Evolutionary conservation across 2,797 vertebrate species (phyloP).

Genomic region (Coendou prehensilis): DNA sequence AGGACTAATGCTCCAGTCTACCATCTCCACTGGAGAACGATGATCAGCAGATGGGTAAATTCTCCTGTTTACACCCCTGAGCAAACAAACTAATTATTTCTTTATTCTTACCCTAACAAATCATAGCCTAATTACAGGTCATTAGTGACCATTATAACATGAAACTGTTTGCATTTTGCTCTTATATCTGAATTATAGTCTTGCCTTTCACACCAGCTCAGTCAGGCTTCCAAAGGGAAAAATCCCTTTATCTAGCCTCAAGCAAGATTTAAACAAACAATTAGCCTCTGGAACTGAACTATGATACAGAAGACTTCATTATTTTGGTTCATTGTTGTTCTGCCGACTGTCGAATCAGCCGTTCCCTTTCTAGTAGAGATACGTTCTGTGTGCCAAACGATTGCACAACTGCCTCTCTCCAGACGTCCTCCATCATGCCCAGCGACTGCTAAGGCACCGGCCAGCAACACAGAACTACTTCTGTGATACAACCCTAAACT

Average conservation of each 20-base stretch:
- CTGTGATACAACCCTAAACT: background rate
- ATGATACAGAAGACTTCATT: slow-evolving; percentile 58
- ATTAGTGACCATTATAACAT: slow-evolving; percentile 80
- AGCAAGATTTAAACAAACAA: slow-evolving; percentile 67
- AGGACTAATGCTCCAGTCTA: background rate
- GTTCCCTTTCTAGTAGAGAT: background rate
- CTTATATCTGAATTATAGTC: slow-evolving; percentile 56
- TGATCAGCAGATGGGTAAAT: slow-evolving; percentile 28
- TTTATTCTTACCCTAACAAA: slow-evolving; percentile 78
- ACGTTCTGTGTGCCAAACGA: slow-evolving; percentile 23
- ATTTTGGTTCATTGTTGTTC: slow-evolving; percentile 63
- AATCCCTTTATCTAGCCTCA: background rate
- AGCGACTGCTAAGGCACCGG: background rate
- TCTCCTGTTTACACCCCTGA: slow-evolving; percentile 40
- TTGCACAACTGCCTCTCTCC: background rate
- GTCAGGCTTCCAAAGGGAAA: slow-evolving; percentile 68
- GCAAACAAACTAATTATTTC: slow-evolving; percentile 67
- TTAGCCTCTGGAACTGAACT: slow-evolving; percentile 70
- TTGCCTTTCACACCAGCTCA: slow-evolving; percentile 64
- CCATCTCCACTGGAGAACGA: background rate
- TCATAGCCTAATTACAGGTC: slow-evolving; percentile 73
- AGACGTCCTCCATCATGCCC: background rate
- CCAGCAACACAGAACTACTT: background rate
- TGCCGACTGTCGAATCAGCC: background rate
- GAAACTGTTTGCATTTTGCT: slow-evolving; percentile 65